These are phyloP conservation scores for Campodea augens DNA, from an alignment of 1,140 invertebrate species.

Conservation along the genomic window DNA sequence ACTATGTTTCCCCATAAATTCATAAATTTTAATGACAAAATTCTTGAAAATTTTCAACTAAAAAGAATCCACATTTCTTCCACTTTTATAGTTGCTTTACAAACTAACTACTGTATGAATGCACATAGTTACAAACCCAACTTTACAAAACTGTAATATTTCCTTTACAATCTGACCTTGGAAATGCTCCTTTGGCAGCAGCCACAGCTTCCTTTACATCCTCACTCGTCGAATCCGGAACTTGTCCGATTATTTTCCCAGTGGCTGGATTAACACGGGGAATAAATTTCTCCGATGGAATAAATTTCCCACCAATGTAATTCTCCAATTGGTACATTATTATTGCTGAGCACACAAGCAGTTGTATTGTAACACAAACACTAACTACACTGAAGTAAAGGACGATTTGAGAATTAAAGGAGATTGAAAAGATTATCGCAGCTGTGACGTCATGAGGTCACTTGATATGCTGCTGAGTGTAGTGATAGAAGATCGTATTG, in stretches of 20 bases:
- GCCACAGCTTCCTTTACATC: constrained; percentile 25
- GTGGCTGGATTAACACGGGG: constrained; percentile 31
- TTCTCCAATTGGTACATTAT: constrained; percentile 20
- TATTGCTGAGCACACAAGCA: not conserved
- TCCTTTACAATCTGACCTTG: constrained; percentile 13
- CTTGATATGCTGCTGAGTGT: too few relatives aligned
- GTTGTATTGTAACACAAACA: not conserved
- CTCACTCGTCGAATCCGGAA: constrained; percentile 22
- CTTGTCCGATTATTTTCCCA: constrained; percentile 27
- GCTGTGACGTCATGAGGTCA: not conserved
- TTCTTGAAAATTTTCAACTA: not conserved
- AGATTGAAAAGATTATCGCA: not conserved
- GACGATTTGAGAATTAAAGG: not conserved
- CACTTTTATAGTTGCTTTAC: too few relatives aligned
- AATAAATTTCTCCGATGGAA: constrained; percentile 18
- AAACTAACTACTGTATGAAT: too few relatives aligned
- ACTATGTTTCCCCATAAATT: too few relatives aligned
- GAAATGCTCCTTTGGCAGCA: constrained; percentile 22
- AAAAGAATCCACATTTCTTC: not conserved
- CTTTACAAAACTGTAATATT: not conserved
- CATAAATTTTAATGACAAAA: too few relatives aligned
- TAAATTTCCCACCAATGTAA: constrained; percentile 29
- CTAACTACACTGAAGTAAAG: not conserved
- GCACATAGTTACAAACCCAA: constrained; percentile 3
- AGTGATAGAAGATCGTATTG: too few relatives aligned